phyloP scores from a whole-genome alignment of 1,140 invertebrate genomes.

The Vanessa tameamea region DNA sequence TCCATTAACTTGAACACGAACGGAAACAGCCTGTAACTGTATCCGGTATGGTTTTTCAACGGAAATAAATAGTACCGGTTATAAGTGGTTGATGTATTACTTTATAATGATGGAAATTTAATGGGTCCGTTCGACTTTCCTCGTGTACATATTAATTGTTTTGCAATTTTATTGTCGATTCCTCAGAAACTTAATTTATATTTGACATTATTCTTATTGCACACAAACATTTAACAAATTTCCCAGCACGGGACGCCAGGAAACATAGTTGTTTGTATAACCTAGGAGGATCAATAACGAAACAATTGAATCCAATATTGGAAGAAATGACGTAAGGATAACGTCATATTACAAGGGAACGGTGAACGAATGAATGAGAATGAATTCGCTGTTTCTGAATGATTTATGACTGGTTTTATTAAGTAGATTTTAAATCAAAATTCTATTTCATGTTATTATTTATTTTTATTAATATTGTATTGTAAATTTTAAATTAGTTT shows the following conservation, averaged over 20 bases:
- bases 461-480: no score
- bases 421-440: no score
- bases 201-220: no score
- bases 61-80: slow-evolving; percentile 20
- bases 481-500: no score
- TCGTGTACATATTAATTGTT: not conserved
- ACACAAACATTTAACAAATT: no score
- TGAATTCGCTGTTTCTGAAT: not conserved
- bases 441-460: no score
- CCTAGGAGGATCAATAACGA: slow-evolving; percentile 21
- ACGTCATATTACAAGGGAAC: not conserved
- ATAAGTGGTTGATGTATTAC: slow-evolving; percentile 23
- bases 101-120: not conserved
- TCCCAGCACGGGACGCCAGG: no score
- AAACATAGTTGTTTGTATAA: slow-evolving; percentile 7
- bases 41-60: slow-evolving; percentile 30
- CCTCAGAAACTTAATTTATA: no score
- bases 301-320: slow-evolving; percentile 21
- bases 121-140: not conserved
- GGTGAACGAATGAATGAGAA: not conserved
- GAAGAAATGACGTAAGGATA: not conserved
- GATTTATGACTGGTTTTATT: no score
- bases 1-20: slow-evolving; percentile 24
- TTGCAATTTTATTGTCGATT: no score
- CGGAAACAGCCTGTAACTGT: slow-evolving; percentile 23